Evolutionary conservation across 2,888 invertebrate species (phyloP).

Genomic region (Agrilus cyanescens): DNA sequence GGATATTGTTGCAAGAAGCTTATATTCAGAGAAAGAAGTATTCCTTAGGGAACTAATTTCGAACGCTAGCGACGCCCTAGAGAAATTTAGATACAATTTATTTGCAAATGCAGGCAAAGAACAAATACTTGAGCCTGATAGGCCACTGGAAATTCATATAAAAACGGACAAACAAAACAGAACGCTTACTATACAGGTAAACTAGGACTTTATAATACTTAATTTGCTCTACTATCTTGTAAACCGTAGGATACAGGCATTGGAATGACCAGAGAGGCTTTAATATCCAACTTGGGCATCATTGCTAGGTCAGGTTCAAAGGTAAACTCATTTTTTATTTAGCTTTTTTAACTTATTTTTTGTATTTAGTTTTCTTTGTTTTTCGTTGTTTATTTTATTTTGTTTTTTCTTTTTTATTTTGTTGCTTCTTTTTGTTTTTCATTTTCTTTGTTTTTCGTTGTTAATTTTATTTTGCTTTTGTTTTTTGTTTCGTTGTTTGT

Average conservation of each 20-base stretch:
- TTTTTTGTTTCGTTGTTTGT: no score
- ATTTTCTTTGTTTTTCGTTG: no score
- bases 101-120: conserved; percentile 42
- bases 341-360: no score
- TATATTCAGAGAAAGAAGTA: conserved; percentile 97
- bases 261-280: conserved; percentile 90
- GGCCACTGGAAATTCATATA: conserved; percentile 76
- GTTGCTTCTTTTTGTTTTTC: no score
- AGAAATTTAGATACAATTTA: conserved; percentile 78
- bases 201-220: conserved; percentile 7
- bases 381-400: no score
- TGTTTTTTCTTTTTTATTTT: no score
- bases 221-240: conserved; percentile 2
- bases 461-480: no score
- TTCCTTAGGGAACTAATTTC: conserved; percentile 93
- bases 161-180: conserved; percentile 77
- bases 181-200: conserved; percentile 74
- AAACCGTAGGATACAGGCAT: conserved; percentile 72
- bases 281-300: conserved; percentile 83
- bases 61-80: conserved; percentile 93
- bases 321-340: conserved; percentile 35
- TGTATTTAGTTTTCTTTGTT: no score
- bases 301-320: conserved; percentile 95
- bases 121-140: conserved; percentile 45
- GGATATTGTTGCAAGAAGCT: conserved; percentile 92